Evolutionary conservation across 2,888 invertebrate species (phyloP), one percentile per base, ranked within the genome.

Genomic region (Caenorhabditis wallacei): DNA sequence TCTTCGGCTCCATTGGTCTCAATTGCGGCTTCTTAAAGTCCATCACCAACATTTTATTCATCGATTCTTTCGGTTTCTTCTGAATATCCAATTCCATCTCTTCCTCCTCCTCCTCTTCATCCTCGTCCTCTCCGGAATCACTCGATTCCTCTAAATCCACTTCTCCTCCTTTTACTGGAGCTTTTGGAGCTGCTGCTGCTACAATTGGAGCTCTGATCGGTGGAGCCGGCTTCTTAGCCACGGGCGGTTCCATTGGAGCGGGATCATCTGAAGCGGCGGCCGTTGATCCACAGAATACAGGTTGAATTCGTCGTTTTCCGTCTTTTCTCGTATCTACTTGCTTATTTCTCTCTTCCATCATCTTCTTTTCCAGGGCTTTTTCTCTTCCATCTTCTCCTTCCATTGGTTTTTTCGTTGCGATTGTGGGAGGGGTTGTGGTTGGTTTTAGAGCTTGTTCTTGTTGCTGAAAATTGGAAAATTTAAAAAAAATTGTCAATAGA

Each of bases 221-320:
- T n/a, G 51, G 30, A 1, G 24, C 30, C 30, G 30, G 30, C 30
- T 30, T 30, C 8, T 30, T 30, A 3, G 30, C 30, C 30, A 8
- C 30, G 3, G 30, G 30, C 8, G 30, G 30, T 30, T 30, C 30
- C 8, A 30, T 5, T 30, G 30, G 30, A n/a, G n/a, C n/a, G 30
- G 8, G 22, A 26, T 51, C 16, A 16, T 46, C 57, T 3, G 75
- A 78, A 16, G 64, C 81, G 16, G 61, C 46, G 2, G 81, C 61
- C 1, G 85, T 87, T 7, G 87, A 84, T 24, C 85, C 85, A 35
- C 98, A 95, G 92, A 96, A 97, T 93, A 98, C 96, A 0, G 98
- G 98, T 8, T 97, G 98, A 87, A 99, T 99, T 84, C 98, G 94
- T 53, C 98, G 94, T 93, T 96, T 95, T 40, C 98, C 99, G 93